These are phyloP conservation scores for Liolophura sinensis DNA, from an alignment of 1,140 invertebrate species.

Conservation along the genomic window DNA sequence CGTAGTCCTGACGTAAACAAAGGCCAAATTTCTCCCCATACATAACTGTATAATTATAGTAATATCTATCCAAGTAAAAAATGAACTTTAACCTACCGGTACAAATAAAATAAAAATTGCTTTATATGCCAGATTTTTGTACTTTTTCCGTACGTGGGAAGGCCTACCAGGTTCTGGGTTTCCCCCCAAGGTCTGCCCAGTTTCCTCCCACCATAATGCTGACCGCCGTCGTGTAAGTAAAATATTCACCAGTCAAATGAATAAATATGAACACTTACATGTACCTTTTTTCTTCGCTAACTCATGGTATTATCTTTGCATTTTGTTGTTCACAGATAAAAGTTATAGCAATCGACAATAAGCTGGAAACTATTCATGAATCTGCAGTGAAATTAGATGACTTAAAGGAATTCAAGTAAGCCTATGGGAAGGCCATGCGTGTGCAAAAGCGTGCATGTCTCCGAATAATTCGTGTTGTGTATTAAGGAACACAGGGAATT, in stretches of 20 bases:
- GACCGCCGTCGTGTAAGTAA: neutral
- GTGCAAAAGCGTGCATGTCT: neutral
- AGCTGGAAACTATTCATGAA: slow-evolving; percentile 75
- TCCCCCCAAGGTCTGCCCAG: too few relatives aligned
- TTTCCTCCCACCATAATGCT: neutral
- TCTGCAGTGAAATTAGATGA: slow-evolving; percentile 88
- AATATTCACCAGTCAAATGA: neutral
- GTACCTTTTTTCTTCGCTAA: neutral
- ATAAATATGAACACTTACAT: neutral
- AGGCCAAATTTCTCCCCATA: too few relatives aligned
- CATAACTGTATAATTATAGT: too few relatives aligned
- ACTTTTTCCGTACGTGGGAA: too few relatives aligned
- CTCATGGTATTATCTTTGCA: too few relatives aligned
- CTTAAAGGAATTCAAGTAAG: slow-evolving; percentile 86
- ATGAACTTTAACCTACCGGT: too few relatives aligned
- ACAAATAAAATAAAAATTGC: too few relatives aligned
- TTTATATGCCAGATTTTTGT: too few relatives aligned
- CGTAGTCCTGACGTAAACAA: too few relatives aligned
- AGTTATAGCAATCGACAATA: slow-evolving; percentile 79
- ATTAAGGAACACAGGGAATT: neutral
- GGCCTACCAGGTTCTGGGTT: too few relatives aligned
- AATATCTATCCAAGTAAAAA: neutral
- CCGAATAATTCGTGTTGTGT: neutral
- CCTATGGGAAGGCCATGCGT: neutral
- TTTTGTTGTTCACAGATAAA: slow-evolving; percentile 75